Base-by-base conservation (phyloP, 2,888 invertebrate genomes). In the Mongoloraphidia duomilia region DNA sequence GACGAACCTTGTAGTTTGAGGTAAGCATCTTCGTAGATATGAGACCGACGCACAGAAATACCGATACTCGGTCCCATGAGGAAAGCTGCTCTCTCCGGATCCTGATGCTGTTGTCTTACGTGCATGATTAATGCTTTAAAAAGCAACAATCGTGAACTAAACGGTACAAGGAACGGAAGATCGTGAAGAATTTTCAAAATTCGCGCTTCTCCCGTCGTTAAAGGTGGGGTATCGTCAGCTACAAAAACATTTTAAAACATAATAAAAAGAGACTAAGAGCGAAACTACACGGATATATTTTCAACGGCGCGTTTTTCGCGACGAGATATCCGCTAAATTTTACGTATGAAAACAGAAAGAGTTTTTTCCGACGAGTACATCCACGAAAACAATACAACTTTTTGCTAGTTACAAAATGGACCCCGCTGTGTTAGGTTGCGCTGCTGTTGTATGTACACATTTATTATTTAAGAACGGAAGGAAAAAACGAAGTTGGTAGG, bases 1-100 rank as follows among this genome's bases (percentile, higher is more conserved):
- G 34, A 13, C 17, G 10, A 33, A 40, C 13, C 10, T 43, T 41
- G 33, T 12, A 48, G 26, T 12, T 48, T 48, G n/a, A 48, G 34
- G 43, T 43, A 96, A 0, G 97, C 92, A 68, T 98, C 98, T 70
- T 97, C 97, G 65, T 98, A 98, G n/a, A 98, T 74, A 70, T 93
- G 92, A 55, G 88, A 85, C 49, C 98, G 74, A 50, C 93, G 71
- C 8, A 92, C 84, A 34, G 82, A 81, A 36, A 92, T 76, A 3
- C 60, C 58, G 42, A 50, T 43, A 49, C 60, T 63, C 50, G 66
- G 66, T 14, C 60, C 58, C 47, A 63, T 55, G 50, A 67, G 63
- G 41, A 50, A 46, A 5, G 41, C 42, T 13, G 46, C 34, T 35
- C 41, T 40, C 8, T 50, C 43, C 5, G 48, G 48, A 45, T 68